Base-by-base conservation (phyloP, 92 coral and sea anemone species). In the Bergia sp. region DNA sequence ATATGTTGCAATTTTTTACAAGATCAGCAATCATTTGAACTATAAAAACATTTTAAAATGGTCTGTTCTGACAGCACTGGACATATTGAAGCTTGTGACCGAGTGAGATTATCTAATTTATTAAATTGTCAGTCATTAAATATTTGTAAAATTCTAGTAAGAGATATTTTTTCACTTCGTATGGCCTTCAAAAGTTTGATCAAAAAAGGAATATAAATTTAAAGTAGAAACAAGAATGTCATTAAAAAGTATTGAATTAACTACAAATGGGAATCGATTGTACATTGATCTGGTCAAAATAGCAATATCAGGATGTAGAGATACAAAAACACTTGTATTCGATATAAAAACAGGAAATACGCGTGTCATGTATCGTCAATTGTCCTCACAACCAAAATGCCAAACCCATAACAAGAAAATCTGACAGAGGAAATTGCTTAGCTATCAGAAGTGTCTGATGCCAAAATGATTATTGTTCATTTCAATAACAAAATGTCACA, bases 301-400 rank as follows among this genome's bases (percentile, higher is more conserved):
- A 74, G 78, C 18, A 74, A 15, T 37, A 74, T 74, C 82, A 82
- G 86, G 86, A 41, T 43, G 43, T 37, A 45, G 16, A 1, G 73
- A 66, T 23, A 66, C 77, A 50, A 61, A 79, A 79, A 53, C 67
- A 79, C 83, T 79, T 47, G 57, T 49, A 3, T 50, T 79, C 67
- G 37, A 23, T 79, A 53, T 44, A 55, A 69, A 69, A 82, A 82
- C 86, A 82, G 86, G 86, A 82, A 82, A 82, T 82, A 82, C 77
- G 86, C 77, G 86, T 77, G 86, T 82, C 86, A 49, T 67, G 47
- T 79, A 11, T 49, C 13, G 10, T 23, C 53, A 79, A 79, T 53
- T 79, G 83, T 79, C 83, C 83, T 43, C 42, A 53, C 73, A 71
- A 82, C 12, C 9, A 66, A 82, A 40, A 82, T 67, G 87, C 79